phyloP scores from a whole-genome alignment of 2,113 vertebrate genomes.

The Pyrgilauda ruficollis region DNA sequence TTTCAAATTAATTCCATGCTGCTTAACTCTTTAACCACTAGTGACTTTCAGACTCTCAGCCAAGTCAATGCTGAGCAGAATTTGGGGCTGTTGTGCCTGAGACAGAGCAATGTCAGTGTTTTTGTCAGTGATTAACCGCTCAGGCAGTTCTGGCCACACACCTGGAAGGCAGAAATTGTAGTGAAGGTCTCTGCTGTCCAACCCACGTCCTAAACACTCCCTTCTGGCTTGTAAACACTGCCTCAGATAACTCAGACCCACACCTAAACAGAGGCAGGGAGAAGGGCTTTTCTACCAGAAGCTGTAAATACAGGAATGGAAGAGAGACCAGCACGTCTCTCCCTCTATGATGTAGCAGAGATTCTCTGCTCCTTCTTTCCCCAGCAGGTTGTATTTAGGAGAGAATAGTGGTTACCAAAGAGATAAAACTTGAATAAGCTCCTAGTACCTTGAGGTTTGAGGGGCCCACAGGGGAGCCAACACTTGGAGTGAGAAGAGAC shows the following conservation, averaged over 20 bases:
- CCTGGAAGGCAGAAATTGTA: background rate
- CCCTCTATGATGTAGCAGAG: background rate
- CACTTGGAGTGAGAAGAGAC: constrained; percentile 41
- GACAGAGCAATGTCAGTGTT: background rate
- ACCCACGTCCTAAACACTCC: background rate
- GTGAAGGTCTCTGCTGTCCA: background rate
- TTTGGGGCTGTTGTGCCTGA: background rate
- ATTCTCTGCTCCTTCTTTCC: background rate
- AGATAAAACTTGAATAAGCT: background rate
- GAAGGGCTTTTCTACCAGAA: background rate
- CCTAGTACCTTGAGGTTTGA: constrained; percentile 22
- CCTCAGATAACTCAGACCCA: background rate
- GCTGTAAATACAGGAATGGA: background rate
- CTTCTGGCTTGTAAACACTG: background rate
- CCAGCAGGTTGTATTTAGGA: background rate
- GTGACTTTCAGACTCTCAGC: background rate
- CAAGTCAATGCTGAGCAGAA: background rate
- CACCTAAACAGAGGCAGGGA: background rate
- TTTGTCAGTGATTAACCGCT: background rate
- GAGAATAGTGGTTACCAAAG: background rate
- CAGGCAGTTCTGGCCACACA: background rate
- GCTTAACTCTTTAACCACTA: constrained; percentile 55
- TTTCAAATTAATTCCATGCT: constrained; percentile 49
- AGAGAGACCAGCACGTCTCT: background rate
- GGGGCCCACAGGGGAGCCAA: background rate